Evolutionary conservation across 2,113 vertebrate species (phyloP).

Genomic region (Hydropotes inermis): DNA sequence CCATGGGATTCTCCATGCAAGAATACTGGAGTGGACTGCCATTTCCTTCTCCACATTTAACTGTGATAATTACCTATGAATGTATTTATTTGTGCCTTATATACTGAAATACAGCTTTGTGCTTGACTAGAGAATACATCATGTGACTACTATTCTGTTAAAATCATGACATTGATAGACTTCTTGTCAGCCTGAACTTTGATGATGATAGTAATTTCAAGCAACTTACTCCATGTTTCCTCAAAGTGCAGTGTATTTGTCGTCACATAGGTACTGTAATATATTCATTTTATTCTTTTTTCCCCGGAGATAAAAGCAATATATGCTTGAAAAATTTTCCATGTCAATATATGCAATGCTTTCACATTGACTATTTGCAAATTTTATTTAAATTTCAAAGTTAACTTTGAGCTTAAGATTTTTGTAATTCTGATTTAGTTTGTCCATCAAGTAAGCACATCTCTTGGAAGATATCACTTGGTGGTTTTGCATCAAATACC

Average conservation of each 20-base stretch:
- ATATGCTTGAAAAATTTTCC: background rate
- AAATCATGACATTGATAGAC: background rate
- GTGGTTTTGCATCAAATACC: background rate
- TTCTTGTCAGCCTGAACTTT: background rate
- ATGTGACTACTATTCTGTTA: background rate
- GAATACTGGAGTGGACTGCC: background rate
- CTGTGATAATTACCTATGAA: background rate
- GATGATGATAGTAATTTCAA: slow-evolving; percentile 15
- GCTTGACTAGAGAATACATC: background rate
- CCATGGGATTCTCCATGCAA: background rate
- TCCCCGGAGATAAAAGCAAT: background rate
- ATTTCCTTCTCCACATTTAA: background rate
- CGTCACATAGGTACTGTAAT: background rate
- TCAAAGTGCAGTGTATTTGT: background rate
- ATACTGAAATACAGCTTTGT: background rate
- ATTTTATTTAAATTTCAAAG: slow-evolving; percentile 47
- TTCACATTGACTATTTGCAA: slow-evolving; percentile 16
- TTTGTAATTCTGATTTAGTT: slow-evolving; percentile 29
- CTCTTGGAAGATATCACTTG: background rate
- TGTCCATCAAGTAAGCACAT: background rate
- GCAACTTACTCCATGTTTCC: background rate
- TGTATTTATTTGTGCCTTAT: background rate
- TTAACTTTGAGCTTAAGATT: slow-evolving; percentile 26
- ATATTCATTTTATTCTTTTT: slow-evolving; percentile 13
- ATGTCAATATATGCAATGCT: background rate